These are phyloP conservation scores for Brachypalpus laphriformis DNA, from an alignment of 2,888 invertebrate species.

Conservation along the genomic window DNA sequence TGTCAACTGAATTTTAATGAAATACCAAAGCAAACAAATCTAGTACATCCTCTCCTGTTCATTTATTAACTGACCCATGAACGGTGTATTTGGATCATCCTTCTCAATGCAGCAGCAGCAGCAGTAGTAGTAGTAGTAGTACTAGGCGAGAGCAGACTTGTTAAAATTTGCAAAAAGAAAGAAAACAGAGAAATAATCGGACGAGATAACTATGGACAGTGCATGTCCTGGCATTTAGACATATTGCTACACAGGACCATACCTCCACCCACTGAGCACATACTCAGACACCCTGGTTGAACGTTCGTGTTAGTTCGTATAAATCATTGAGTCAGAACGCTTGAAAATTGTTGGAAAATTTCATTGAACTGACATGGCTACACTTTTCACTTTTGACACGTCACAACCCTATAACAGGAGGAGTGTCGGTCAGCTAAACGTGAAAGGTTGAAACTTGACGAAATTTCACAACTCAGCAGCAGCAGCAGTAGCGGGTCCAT, in stretches of 20 bases:
- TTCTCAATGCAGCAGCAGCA: constrained; percentile 16
- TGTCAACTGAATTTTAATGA: constrained; percentile 74
- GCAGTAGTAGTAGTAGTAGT: constrained; percentile 25
- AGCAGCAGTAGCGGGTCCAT: neutral
- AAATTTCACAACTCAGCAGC: constrained; percentile 44
- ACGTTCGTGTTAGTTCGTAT: constrained; percentile 4
- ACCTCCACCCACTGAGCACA: constrained; percentile 34
- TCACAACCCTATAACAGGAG: constrained; percentile 50
- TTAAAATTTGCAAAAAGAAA: constrained; percentile 49
- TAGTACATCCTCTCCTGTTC: constrained; percentile 69
- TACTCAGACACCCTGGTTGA: neutral
- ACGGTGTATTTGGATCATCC: constrained; percentile 60
- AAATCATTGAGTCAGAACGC: constrained; percentile 58
- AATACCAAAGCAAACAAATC: constrained; percentile 74
- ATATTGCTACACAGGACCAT: constrained; percentile 41
- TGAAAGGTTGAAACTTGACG: constrained; percentile 64
- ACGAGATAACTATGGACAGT: constrained; percentile 51
- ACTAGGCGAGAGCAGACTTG: constrained; percentile 40
- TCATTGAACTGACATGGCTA: constrained; percentile 59
- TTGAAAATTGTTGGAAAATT: constrained; percentile 68
- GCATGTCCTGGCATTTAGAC: constrained; percentile 64
- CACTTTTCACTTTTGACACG: constrained; percentile 52
- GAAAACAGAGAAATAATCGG: constrained; percentile 43
- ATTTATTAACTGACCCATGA: constrained; percentile 74
- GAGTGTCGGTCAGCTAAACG: constrained; percentile 58